Evolutionary conservation across 2,113 vertebrate genomes (phyloP).

Genomic region (Brachyistius frenatus): DNA sequence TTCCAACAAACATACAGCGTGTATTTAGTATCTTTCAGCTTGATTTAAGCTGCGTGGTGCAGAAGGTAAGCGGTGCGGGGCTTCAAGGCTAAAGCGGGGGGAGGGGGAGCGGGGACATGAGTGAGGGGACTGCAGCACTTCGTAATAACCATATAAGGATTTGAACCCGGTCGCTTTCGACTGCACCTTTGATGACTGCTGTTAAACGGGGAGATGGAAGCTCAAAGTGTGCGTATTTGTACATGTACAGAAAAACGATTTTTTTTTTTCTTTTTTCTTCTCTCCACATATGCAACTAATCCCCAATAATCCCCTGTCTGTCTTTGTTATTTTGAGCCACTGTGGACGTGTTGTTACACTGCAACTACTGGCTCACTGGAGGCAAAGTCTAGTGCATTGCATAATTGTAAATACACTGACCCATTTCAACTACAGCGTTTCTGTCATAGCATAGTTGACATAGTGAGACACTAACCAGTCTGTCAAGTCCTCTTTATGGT

Average conservation of each 20-base stretch:
- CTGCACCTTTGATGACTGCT: constrained; percentile 9
- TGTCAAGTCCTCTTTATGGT: too few relatives aligned
- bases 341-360: constrained; percentile 13
- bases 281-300: constrained; percentile 31
- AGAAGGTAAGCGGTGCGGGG: constrained; percentile 60
- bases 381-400: background rate
- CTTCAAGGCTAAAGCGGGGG: too few relatives aligned
- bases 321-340: constrained; percentile 42
- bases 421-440: too few relatives aligned
- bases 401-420: background rate
- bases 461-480: too few relatives aligned
- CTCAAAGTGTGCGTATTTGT: background rate
- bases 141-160: constrained; percentile 70
- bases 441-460: too few relatives aligned
- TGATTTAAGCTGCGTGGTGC: background rate
- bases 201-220: constrained; percentile 5
- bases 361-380: background rate
- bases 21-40: too few relatives aligned
- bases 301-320: constrained; percentile 55
- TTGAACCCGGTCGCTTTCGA: constrained; percentile 11
- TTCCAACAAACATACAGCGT: background rate
- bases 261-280: too few relatives aligned
- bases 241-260: background rate
- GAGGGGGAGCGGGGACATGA: background rate
- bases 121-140: constrained; percentile 19